These are phyloP conservation scores for Gymnoscelis rufifasciata DNA, from an alignment of 2,888 invertebrate genomes.

Conservation along the genomic window DNA sequence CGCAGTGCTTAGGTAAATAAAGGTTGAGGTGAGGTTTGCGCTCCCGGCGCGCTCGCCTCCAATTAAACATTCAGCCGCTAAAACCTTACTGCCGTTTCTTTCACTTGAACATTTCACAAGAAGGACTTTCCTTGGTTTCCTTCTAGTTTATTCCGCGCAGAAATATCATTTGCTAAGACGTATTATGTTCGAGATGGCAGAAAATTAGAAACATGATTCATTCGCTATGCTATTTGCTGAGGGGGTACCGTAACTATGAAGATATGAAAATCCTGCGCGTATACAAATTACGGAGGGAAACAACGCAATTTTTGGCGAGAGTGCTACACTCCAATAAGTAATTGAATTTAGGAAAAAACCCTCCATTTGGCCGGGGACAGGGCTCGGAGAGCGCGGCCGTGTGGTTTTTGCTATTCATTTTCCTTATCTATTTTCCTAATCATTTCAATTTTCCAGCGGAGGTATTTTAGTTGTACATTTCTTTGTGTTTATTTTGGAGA, in stretches of 20 bases:
- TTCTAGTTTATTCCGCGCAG: not conserved
- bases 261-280: not conserved
- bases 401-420: constrained; percentile 1
- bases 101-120: not conserved
- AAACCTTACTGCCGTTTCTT: constrained; percentile 1
- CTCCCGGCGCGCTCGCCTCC: too few species aligned
- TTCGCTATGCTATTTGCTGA: not conserved
- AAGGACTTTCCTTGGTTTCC: not conserved
- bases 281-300: not conserved
- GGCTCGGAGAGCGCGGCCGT: not conserved
- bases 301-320: not conserved
- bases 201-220: not conserved
- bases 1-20: not conserved
- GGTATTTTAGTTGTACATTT: not conserved
- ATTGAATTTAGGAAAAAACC: constrained; percentile 1
- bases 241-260: not conserved
- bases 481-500: not conserved
- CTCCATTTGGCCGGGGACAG: not conserved
- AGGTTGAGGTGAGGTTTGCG: not conserved
- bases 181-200: not conserved
- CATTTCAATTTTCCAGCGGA: constrained; percentile 1
- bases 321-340: constrained; percentile 2
- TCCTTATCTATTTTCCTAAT: not conserved
- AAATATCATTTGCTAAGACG: not conserved
- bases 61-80: constrained; percentile 9